Evolutionary conservation across 2,888 invertebrate genomes (phyloP), one percentile per base, ranked within the genome.

Genomic region (Globia sparganii): DNA sequence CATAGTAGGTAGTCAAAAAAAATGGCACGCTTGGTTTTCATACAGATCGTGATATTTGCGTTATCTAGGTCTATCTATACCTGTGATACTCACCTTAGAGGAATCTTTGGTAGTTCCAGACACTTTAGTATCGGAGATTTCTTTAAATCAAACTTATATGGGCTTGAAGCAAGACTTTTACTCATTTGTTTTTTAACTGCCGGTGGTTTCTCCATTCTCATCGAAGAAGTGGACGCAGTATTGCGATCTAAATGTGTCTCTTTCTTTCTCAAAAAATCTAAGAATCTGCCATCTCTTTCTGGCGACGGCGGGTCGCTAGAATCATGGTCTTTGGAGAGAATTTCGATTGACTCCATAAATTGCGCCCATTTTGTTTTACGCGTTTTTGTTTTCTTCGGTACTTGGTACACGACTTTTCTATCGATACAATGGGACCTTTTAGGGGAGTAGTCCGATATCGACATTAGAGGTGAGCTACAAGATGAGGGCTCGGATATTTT

Each of bases 81-180:
- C n/a, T n/a, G n/a, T n/a, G n/a, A 53, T n/a, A 53, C 53, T 53
- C n/a, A 56, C 53, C 53, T 73, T 2, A 90, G 34, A 0, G 91
- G 81, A 0, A 91, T 49, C 76, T 94, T 95, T 1, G 95, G 93
- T 0, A 95, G 37, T 3, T 96, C 95, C 18, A 96, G 92, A 77
- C 93, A 95, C 61, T 91, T 91, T 0, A 95, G 69, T 0, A 94
- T 88, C 0, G 94, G 93, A 0, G 91, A 84, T n/a, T 91, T 91
- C 37, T 92, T 93, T 0, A 84, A 34, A 0, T 94, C 94, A 0
- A 91, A 25, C 58, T 90, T 93, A 65, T 93, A 87, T 0, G 96
- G 95, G 5, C 94, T 95, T 0, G 94, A 92, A 0, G 94, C 94
- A 0, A 94, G 40, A 66, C 94, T 95, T 81, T 94, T 95, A 9